Conservation (phyloP, 2,797 vertebrate species). For the Bufotes viridis region DNA sequence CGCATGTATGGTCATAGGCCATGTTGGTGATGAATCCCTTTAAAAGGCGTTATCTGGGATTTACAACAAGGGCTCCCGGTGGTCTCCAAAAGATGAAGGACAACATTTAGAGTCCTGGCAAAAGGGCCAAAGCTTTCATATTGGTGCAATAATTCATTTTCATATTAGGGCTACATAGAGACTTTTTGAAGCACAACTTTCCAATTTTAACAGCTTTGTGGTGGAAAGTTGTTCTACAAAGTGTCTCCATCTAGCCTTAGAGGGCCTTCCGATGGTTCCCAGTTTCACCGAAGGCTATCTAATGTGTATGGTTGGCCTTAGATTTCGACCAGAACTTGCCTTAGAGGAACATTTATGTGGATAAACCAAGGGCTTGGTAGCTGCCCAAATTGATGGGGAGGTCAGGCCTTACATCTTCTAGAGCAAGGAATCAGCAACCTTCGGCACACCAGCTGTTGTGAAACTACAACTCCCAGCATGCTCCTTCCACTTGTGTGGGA, state of each 20-base stretch:
- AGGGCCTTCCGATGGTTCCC: too few relatives aligned
- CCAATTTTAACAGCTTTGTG: not conserved
- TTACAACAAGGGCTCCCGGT: not conserved
- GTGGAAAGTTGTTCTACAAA: not conserved
- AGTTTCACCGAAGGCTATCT: too few relatives aligned
- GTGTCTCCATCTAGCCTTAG: not conserved
- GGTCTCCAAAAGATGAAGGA: not conserved
- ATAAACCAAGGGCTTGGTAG: not conserved
- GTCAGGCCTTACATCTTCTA: not conserved
- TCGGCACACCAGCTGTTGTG: too few relatives aligned
- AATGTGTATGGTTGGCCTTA: too few relatives aligned
- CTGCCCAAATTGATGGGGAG: not conserved
- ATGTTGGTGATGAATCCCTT: too few relatives aligned
- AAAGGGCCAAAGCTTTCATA: not conserved
- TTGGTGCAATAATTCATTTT: not conserved
- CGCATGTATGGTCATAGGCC: too few relatives aligned
- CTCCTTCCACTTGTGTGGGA: too few relatives aligned
- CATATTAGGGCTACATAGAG: not conserved
- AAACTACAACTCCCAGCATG: too few relatives aligned
- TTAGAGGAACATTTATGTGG: too few relatives aligned
- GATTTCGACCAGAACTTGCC: too few relatives aligned
- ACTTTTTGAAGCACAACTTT: not conserved
- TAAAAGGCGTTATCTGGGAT: too few relatives aligned
- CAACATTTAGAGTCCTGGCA: not conserved
- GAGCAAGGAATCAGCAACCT: too few relatives aligned